Percentiles rank a stretch among this genome's conserved stretches.
These are phyloP conservation scores for Callithrix jacchus DNA, from an alignment of 2,113 vertebrate genomes.

Conservation along the genomic window DNA sequence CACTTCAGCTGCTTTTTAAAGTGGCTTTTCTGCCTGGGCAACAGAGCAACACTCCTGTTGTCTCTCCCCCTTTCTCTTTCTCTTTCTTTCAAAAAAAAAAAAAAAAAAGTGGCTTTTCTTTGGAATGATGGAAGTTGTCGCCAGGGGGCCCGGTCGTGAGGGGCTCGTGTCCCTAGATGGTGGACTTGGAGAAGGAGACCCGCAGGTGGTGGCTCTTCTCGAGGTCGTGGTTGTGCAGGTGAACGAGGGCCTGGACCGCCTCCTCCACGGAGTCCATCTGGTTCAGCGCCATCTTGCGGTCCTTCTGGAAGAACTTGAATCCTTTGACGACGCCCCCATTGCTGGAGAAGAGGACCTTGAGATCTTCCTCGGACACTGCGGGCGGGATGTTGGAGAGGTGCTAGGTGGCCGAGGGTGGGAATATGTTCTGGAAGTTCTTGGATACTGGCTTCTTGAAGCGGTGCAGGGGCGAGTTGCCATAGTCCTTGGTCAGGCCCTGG, in stretches of 20 bases:
- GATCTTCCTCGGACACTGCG: conserved; percentile 92
- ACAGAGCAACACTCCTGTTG: too few relatives aligned
- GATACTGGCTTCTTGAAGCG: conserved; percentile 98
- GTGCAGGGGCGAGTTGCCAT: conserved; percentile 92
- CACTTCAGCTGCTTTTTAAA: conserved; percentile 90
- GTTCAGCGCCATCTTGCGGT: conserved; percentile 98
- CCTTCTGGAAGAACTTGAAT: conserved; percentile 98
- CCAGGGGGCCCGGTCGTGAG: conserved; percentile 61
- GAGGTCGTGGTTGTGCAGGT: conserved; percentile 97
- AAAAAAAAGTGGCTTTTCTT: conserved; percentile 86
- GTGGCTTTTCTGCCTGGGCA: conserved; percentile 82
- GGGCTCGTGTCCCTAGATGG: conserved; percentile 86
- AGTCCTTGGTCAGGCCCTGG: conserved; percentile 95
- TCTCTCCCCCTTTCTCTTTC: too few relatives aligned
- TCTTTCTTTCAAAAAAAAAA: too few relatives aligned
- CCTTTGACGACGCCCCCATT: conserved; percentile 91
- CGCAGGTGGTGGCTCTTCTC: conserved; percentile 94
- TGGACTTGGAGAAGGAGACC: conserved; percentile 98
- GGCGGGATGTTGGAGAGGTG: conserved; percentile 97
- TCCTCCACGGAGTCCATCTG: conserved; percentile 97
- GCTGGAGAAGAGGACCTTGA: conserved; percentile 91
- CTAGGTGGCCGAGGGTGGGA: conserved; percentile 94
- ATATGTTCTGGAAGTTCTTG: conserved; percentile 98
- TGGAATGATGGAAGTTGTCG: conserved; percentile 88
- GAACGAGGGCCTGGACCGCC: conserved; percentile 94